Base-by-base conservation (phyloP, 2,888 invertebrate genomes). In the Leptopilina drosophilae region DNA sequence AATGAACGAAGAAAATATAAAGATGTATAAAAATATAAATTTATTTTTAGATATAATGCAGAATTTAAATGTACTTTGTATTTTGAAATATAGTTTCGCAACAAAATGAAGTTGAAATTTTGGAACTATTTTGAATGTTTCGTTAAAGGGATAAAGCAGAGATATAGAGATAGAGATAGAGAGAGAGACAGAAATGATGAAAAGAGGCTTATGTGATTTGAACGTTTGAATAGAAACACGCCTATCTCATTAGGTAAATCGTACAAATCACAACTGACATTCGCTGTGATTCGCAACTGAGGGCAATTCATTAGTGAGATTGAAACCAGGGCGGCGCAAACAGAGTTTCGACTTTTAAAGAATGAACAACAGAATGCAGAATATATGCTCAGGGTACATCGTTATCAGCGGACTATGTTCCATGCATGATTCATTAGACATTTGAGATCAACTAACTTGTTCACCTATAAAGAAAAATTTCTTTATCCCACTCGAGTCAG, bases 371-470 rank as follows among this genome's bases (percentile, higher is more conserved):
- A 73, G 40, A 9, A 56, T 5, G 33, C 56, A 73, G 53, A 56
- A 73, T 15, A 62, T 15, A 62, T 59, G n/a, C n/a, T 33, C 46
- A 67, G 73, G 59, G 75, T 64, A 26, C 33, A 56, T 75, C 56
- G 76, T 81, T 78, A 78, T 82, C 80, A 53, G 49, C 76, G 82
- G 82, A 79, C 79, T 81, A 77, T 81, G 80, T 82, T 81, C 82
- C 69, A 33, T 79, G 53, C 65, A 78, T 80, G 78, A 78, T 64
- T 81, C 78, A 80, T 80, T 81, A 33, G 3, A 77, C 62, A 80
- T 81, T 49, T 73, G 78, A 40, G 77, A 76, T 75, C 26, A 20
- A 77, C 12, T 69, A 59, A 56, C 56, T 73, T 73, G 73, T n/a
- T 81, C 84, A 20, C 73, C 59, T 46, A 33, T 33, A 75, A 42